Evolutionary conservation across 2,888 invertebrate genomes (phyloP), one percentile per base, ranked within the genome.

Genomic region (Eristalis intricaria): DNA sequence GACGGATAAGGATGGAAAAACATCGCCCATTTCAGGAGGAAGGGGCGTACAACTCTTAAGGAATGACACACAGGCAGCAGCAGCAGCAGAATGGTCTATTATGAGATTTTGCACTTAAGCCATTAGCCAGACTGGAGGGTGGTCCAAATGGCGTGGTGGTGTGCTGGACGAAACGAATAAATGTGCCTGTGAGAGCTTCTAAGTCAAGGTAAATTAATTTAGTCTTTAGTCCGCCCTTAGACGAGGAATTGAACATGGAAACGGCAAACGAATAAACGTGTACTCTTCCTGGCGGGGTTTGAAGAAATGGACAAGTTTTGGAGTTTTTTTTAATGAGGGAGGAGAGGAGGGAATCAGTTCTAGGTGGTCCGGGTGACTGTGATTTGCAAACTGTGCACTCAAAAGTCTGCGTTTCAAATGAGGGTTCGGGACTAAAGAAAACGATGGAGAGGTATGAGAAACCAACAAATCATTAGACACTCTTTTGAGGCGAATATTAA

Each of bases 61-160:
- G 22, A 73, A 77, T 68, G 69, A 69, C 60, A 81, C 68, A 68
- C 66, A 8, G 60, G 13, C 23, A 60, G n/a, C 23, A 23, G 13
- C 23, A 60, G n/a, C 23, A 23, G 26, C 60, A 4, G 63, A 71
- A 68, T 71, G 76, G 63, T 19, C 80, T 56, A 76, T 85, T 81
- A 85, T 76, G 66, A 81, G 84, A 81, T 76, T 84, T 76, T 76
- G 84, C 84, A 84, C 85, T 85, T 85, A 85, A 73, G 68, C 77
- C 73, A 77, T 81, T 81, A 85, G 64, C 22, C 60, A 60, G 38
- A 40, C 40, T 26, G 40, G 26, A 13, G 60, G 32, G 26, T 40
- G 22, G 26, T 22, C 40, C 35, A 38, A 63, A 73, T 29, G 32
- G 5, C 8, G 32, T 32, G 61, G 61, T 43, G 70, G 64, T 78